Evolutionary conservation across 1,140 invertebrate genomes (phyloP).

Genomic region (Vanessa atalanta): DNA sequence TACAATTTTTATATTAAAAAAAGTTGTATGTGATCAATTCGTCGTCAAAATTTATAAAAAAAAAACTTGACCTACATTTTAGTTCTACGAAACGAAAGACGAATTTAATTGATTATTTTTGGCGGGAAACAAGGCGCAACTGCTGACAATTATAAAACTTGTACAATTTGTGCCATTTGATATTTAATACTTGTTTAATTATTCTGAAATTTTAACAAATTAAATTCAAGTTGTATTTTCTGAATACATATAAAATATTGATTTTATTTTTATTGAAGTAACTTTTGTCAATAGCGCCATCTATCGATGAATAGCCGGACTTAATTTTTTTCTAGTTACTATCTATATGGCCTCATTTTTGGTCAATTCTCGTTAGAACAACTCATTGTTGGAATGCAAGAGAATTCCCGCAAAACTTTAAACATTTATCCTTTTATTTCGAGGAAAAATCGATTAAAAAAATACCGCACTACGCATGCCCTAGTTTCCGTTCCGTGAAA

Average conservation of each 20-base stretch:
- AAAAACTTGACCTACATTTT: conserved; percentile 18
- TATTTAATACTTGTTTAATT: not conserved
- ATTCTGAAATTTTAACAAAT: not conserved
- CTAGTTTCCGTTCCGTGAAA: conserved; percentile 70
- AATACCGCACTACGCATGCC: conserved; percentile 57
- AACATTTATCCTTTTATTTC: conserved; percentile 55
- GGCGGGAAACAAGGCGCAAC: conserved; percentile 30
- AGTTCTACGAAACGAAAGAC: conserved; percentile 15
- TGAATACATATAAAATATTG: conserved; percentile 16
- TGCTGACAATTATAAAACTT: not conserved
- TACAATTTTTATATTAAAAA: conserved; percentile 29
- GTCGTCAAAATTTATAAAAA: not conserved
- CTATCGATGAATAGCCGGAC: conserved; percentile 64
- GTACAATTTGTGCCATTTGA: not conserved
- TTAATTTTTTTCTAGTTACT: conserved; percentile 48
- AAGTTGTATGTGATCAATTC: not conserved
- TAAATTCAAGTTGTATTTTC: not conserved
- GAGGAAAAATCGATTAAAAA: conserved; percentile 65
- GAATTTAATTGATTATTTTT: conserved; percentile 30
- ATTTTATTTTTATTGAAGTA: not conserved
- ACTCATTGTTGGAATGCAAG: conserved; percentile 48
- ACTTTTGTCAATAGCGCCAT: conserved; percentile 53
- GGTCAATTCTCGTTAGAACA: conserved; percentile 55
- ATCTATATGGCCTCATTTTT: conserved; percentile 68
- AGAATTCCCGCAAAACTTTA: conserved; percentile 45